Evolutionary conservation across 2,888 invertebrate genomes (phyloP), one percentile per base, ranked within the genome.

Genomic region (Horisme vitalbata): DNA sequence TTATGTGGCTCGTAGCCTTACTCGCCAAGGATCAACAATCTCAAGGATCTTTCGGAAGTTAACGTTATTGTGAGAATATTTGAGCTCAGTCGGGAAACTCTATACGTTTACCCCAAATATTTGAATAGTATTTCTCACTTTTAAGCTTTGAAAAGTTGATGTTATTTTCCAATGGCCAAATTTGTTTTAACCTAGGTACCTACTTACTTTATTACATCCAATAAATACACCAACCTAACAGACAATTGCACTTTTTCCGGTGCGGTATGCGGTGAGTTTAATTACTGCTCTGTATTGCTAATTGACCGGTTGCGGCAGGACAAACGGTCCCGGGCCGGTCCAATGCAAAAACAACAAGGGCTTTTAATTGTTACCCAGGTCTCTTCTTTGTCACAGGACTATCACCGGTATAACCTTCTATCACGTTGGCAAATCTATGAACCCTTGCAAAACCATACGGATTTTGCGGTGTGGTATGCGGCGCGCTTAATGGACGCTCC

Each of bases 201-300:
- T n/a, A n/a, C n/a, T n/a, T n/a, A n/a, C n/a, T n/a, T n/a, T n/a
- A n/a, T n/a, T n/a, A n/a, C n/a, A n/a, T n/a, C n/a, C n/a, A n/a
- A n/a, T n/a, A n/a, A n/a, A n/a, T n/a, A n/a, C n/a, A n/a, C n/a
- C n/a, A n/a, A n/a, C n/a, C n/a, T n/a, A n/a, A n/a, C n/a, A n/a
- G n/a, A n/a, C n/a, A n/a, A n/a, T n/a, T 52, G 54, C 45, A 65
- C 63, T 76, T 75, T 75, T 75, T 77, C 75, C 65, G 70, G 69
- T 65, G 52, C 62, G 59, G 69, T 74, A 71, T 76, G 75, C 65
- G 75, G 75, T 64, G 54, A 45, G 56, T 66, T 75, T 84, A 83
- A 85, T 82, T 80, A 78, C 63, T 60, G 68, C 65, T 72, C 68
- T 63, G 69, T 69, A 68, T 74, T 71, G 68, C 77, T 84, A 84